Evolutionary conservation across 2,797 vertebrate species (phyloP).

Genomic region (Taenioides sp.): DNA sequence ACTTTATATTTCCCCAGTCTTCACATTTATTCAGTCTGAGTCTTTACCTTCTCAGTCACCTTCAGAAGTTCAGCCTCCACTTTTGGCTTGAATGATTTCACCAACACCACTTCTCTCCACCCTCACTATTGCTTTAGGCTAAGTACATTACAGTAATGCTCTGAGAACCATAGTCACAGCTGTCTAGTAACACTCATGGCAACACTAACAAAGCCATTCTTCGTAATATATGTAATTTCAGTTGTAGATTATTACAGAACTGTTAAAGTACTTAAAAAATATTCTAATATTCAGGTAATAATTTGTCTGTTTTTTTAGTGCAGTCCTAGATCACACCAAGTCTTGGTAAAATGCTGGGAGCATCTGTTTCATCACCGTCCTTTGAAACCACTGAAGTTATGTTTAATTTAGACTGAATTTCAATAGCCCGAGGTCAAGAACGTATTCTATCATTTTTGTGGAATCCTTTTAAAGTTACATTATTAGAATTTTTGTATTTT

Average conservation of each 20-base stretch:
- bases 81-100: constrained; percentile 26
- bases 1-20: constrained; percentile 18
- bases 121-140: constrained; percentile 19
- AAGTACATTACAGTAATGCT: constrained; percentile 24
- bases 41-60: constrained; percentile 29
- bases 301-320: not conserved
- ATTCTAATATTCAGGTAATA: not conserved
- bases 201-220: constrained; percentile 7
- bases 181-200: constrained; percentile 17
- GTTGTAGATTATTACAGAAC: no score
- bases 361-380: constrained; percentile 9
- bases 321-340: constrained; percentile 17
- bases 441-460: constrained; percentile 12
- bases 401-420: constrained; percentile 34
- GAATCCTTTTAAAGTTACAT: not conserved
- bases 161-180: constrained; percentile 15
- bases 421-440: constrained; percentile 17
- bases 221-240: no score
- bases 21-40: constrained; percentile 20
- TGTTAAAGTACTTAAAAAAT: not conserved
- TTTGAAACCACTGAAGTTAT: constrained; percentile 20
- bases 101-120: constrained; percentile 15
- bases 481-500: not conserved
- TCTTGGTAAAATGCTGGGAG: constrained; percentile 13
- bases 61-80: constrained; percentile 25